Evolutionary conservation across 1,140 invertebrate genomes (phyloP), one percentile per base, ranked within the genome.

Genomic region (Conus betulinus): DNA sequence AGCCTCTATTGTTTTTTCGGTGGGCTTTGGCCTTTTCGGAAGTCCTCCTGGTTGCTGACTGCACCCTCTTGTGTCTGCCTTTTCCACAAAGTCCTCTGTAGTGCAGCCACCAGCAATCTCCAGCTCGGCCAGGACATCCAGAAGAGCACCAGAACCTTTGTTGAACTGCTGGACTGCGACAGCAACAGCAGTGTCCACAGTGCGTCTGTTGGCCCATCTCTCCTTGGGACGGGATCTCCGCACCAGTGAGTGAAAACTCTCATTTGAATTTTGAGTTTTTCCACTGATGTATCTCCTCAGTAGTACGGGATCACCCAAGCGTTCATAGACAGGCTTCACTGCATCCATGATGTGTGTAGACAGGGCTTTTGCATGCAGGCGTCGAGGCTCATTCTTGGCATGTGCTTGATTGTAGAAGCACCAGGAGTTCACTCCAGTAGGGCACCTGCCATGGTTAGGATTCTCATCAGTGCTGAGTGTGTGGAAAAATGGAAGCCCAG

Each of bases 401-500:
- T 60, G 1, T 23, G 79, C 79, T 85, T 63, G 23, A 4, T 88
- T 67, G 39, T 76, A 88, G 52, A 84, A 88, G 74, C 84, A 85
- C 82, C 88, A 85, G 27, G 81, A 81, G 27, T 63, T 15, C 53
- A 15, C n/a, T 15, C 82, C 88, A 25, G 60, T 5, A 7, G 88
- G 88, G 53, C 88, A 88, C 20, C 74, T 27, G 7, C 53, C 23
- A 76, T 88, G 88, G 20, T 60, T 8, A 60, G 60, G 81, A 27
- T 88, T 13, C 13, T 76, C 88, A 88, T 85, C 82, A 84, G 52
- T 71, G 63, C 57, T 83, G 60, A 55, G 25, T 13, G 60, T 74
- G 57, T 88, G 88, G 55, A 84, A 85, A 23, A 74, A 88, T 71
- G 39, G 39, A 71, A 52, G 88, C 88, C 88, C 82, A 85, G 7